These are phyloP conservation scores for Pampusana beccarii DNA, from an alignment of 2,113 vertebrate genomes.

Conservation along the genomic window DNA sequence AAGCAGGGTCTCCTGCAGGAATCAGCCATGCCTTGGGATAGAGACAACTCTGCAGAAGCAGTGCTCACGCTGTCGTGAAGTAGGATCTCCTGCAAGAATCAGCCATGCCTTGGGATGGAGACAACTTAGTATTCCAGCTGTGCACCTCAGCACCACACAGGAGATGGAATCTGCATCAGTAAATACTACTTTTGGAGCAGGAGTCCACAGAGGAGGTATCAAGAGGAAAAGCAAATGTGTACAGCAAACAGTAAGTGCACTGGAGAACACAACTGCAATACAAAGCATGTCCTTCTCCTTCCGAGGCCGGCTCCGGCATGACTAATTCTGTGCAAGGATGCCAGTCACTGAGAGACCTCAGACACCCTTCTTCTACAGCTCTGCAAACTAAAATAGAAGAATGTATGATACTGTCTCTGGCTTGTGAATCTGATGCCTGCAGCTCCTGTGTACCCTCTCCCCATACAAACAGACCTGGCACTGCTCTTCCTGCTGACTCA, in stretches of 20 bases:
- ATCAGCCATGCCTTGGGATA: not conserved
- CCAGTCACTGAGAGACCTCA: not conserved
- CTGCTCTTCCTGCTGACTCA: not conserved
- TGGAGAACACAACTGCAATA: slow-evolving; percentile 31
- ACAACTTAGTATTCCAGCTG: not conserved
- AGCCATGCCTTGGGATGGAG: not conserved
- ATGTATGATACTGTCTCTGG: not conserved
- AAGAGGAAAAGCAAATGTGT: slow-evolving; percentile 31
- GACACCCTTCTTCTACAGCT: not conserved
- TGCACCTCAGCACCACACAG: not conserved
- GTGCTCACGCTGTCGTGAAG: not conserved
- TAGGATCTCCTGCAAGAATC: not conserved
- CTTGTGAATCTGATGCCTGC: not conserved
- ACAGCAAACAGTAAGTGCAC: slow-evolving; percentile 8
- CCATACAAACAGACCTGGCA: not conserved
- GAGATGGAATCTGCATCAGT: not conserved
- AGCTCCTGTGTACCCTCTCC: not conserved
- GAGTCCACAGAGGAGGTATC: slow-evolving; percentile 34
- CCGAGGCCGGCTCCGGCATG: not conserved
- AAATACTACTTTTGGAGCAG: not conserved
- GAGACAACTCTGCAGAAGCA: not conserved
- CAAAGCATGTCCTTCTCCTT: slow-evolving; percentile 37
- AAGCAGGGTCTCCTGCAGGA: not conserved
- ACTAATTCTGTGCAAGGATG: not conserved
- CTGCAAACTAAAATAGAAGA: not conserved